Percentiles rank a stretch among this genome's conserved stretches.
These are phyloP conservation scores for human (Homo sapiens) DNA, from an alignment of 2,113 vertebrate species.

Conservation along the genomic window DNA sequence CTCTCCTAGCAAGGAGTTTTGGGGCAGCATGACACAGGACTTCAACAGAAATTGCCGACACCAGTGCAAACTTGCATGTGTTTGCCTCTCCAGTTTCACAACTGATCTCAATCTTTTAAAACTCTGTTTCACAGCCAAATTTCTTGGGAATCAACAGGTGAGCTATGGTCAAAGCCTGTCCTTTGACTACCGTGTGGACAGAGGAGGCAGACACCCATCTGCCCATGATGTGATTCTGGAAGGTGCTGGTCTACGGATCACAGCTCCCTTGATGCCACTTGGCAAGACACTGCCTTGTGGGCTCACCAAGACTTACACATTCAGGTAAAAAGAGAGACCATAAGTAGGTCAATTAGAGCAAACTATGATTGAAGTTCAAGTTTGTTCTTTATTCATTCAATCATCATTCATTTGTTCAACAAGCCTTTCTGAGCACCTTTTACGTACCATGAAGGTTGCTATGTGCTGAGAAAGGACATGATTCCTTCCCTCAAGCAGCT, in stretches of 20 bases:
- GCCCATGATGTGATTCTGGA: slow-evolving; percentile 89
- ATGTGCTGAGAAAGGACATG: background rate
- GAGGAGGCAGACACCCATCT: slow-evolving; percentile 88
- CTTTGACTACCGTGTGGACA: slow-evolving; percentile 92
- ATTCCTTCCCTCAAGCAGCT: background rate
- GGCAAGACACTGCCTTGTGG: slow-evolving; percentile 89
- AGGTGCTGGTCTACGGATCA: slow-evolving; percentile 87
- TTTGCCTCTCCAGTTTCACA: background rate
- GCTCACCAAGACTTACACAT: slow-evolving; percentile 87
- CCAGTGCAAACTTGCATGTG: background rate
- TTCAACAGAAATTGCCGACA: background rate
- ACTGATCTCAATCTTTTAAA: background rate
- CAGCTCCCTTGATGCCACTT: slow-evolving; percentile 87
- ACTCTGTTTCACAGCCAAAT: slow-evolving; percentile 82
- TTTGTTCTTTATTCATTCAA: background rate
- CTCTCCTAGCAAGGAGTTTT: background rate
- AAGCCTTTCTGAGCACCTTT: background rate
- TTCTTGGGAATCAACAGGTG: slow-evolving; percentile 91
- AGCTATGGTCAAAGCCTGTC: slow-evolving; percentile 93
- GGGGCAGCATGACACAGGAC: background rate
- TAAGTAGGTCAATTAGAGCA: background rate
- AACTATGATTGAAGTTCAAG: background rate
- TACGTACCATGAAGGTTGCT: background rate
- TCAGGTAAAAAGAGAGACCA: slow-evolving; percentile 85
- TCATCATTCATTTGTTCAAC: background rate